Base-by-base conservation (phyloP, 2,797 vertebrate genomes). In the Gila robusta region DNA sequence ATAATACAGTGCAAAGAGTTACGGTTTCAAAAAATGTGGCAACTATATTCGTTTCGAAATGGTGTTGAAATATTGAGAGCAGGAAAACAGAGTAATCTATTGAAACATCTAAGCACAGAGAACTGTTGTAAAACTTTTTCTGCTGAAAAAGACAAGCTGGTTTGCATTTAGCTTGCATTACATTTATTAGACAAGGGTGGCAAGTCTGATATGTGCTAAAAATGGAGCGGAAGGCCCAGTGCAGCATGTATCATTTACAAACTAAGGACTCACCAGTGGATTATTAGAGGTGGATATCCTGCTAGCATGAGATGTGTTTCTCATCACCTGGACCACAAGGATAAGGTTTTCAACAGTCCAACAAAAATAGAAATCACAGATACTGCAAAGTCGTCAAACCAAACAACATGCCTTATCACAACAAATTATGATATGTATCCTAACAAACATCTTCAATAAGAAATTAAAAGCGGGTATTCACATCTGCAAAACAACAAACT, bases 231-330 rank as follows among this genome's bases (percentile, higher is more conserved):
- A n/a, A 47, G 35, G 14, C n/a, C 10, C 12, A 74, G 41, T 35
- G 28, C 19, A 35, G n/a, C 32, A 84, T 41, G 35, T 54, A 44
- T 56, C 17, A 11, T 41, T 62, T 74, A 69, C 35, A 64, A 37
- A 62, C 21, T 79, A 26, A 19, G 47, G 37, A 96, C 97, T 93
- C 94, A 98, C 97, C 97, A 98, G 92, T 0, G 94, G 92, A 80
- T 77, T 95, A 93, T 95, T 96, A 62, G 96, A 93, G 49, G 93
- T 91, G 70, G 97, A 96, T 44, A 94, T 90, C 87, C 94, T 95
- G 93, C 96, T 96, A 41, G 91, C 89, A 6, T 97, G 96, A 88
- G 96, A 97, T 5, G 96, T 94, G 89, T 96, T 97, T 94, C 97
- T 96, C 93, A 96, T 94, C 85, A 97, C 96, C 97, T 98, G 95